Conservation (phyloP, 1,140 invertebrate species). For the Cephus cinctus region DNA sequence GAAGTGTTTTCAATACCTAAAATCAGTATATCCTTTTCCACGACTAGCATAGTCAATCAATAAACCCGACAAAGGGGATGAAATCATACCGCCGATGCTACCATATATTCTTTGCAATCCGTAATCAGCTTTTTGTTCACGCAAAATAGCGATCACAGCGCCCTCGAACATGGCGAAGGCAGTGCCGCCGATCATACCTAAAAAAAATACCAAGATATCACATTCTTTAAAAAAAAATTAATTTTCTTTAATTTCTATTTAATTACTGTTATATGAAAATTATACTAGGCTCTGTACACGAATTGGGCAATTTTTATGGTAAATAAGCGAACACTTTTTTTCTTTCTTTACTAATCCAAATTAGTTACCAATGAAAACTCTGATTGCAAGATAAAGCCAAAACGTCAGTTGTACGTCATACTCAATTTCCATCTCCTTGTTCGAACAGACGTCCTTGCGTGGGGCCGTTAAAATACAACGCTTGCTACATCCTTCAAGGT, state of each 20-base stretch:
- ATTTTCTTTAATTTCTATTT: neutral
- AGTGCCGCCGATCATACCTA: conserved; percentile 67
- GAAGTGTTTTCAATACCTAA: conserved; percentile 56
- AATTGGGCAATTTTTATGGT: too few relatives aligned
- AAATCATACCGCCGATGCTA: conserved; percentile 76
- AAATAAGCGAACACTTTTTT: too few relatives aligned
- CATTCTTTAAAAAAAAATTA: neutral
- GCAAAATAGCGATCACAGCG: conserved; percentile 74
- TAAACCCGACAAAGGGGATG: conserved; percentile 73
- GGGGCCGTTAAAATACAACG: conserved; percentile 61
- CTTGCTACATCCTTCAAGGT: conserved; percentile 39
- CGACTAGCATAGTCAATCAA: conserved; percentile 69
- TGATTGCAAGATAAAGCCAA: conserved; percentile 72
- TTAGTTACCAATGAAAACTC: conserved; percentile 66
- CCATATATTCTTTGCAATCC: conserved; percentile 79
- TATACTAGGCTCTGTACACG: neutral
- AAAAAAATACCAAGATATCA: conserved; percentile 13
- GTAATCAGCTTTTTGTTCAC: conserved; percentile 77
- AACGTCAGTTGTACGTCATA: conserved; percentile 69
- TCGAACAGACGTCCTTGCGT: conserved; percentile 62
- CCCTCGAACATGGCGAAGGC: conserved; percentile 82
- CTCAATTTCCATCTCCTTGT: conserved; percentile 59
- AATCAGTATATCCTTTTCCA: conserved; percentile 67
- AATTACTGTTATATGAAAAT: neutral
- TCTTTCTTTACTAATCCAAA: neutral